Evolutionary conservation across 2,113 vertebrate genomes (phyloP), one percentile per base, ranked within the genome.

Genomic region (Halcyon senegalensis): DNA sequence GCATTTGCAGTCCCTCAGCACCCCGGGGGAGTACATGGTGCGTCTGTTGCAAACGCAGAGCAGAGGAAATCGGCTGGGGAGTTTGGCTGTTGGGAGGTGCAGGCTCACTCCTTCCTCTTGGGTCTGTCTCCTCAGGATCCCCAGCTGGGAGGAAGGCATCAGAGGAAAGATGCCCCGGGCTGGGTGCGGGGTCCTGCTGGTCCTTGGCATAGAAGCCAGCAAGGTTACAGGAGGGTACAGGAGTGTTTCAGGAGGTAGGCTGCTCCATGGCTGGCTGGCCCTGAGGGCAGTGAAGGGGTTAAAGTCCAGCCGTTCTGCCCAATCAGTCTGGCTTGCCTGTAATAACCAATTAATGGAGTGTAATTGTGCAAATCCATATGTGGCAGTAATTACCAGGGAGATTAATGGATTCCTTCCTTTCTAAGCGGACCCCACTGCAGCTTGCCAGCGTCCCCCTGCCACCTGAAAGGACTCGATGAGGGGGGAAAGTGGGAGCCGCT

Each of bases 391-490:
- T 96, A 96, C 81, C 86, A 92, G 92, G 33, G 81, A 95, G 92
- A 96, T 97, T 94, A 97, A 97, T 97, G 95, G 95, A 96, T 96
- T 96, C 90, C 92, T 97, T 96, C 94, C 96, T 92, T 94, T 93
- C 69, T 69, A 48, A 95, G 66, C 1, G 1, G 60, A 92, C 19
- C 83, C 66, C 76, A 80, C 84, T 2, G 0, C 41, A 33, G 92
- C 88, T 83, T 92, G 90, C 90, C 93, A 94, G 93, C 19, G 4
- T 94, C 88, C 74, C 81, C 73, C 81, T 1, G 5, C 95, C 94
- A 94, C 91, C 90, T 10, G 24, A 96, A 95, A 94, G 82, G 51
- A 30, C 43, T 82, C 0, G 0, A 27, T 9, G 59, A 58, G 50
- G 67, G 60, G 75, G 69, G 16, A 74, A 53, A 56, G 43, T 23